Percentiles rank a stretch among this genome's conserved stretches.
These are phyloP conservation scores for Rhabdomys dilectus DNA, from an alignment of 2,113 vertebrate genomes.

Conservation along the genomic window DNA sequence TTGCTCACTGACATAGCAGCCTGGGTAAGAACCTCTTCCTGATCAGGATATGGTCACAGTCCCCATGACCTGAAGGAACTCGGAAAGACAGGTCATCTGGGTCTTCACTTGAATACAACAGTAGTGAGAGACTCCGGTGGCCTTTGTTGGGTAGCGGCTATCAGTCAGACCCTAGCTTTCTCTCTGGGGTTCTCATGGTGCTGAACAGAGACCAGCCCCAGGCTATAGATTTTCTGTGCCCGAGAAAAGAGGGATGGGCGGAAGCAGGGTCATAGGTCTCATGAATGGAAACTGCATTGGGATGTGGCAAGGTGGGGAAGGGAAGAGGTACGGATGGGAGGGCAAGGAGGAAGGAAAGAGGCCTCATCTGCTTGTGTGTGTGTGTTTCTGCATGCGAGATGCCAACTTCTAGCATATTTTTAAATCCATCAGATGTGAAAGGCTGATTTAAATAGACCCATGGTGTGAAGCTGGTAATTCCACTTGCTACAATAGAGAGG, in stretches of 20 bases:
- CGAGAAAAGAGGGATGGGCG: not conserved
- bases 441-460: constrained; percentile 73
- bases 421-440: constrained; percentile 75
- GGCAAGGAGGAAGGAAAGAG: not conserved
- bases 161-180: not conserved
- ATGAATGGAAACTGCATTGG: constrained; percentile 57
- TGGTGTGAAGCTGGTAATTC: constrained; percentile 67
- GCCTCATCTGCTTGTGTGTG: constrained; percentile 57
- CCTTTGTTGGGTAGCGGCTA: too few species aligned
- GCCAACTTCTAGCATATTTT: constrained; percentile 73
- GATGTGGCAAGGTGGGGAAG: not conserved
- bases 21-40: not conserved
- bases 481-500: constrained; percentile 50
- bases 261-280: not conserved
- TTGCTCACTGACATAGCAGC: not conserved
- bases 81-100: not conserved
- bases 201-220: not conserved
- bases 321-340: not conserved
- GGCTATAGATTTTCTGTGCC: not conserved
- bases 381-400: constrained; percentile 55
- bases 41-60: not conserved
- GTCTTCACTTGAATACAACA: not conserved
- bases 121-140: not conserved
- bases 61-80: not conserved
- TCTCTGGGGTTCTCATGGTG: accelerated